These are phyloP conservation scores for Deladenus siricidicola DNA, from an alignment of 2,888 invertebrate genomes.

Conservation along the genomic window DNA sequence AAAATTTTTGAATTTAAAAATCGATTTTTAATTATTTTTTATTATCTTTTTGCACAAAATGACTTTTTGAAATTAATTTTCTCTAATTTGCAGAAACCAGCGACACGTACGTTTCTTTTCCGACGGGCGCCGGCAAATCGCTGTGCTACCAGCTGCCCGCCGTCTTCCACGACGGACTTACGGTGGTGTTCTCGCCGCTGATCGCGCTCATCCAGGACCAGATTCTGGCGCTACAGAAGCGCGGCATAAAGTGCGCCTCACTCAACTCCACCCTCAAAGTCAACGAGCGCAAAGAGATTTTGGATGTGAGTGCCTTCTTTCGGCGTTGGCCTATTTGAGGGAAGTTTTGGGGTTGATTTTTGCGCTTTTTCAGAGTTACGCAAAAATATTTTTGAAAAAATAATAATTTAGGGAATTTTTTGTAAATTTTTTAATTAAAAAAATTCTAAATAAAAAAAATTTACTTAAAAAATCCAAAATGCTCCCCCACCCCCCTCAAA, in stretches of 20 bases:
- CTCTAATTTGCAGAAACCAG: constrained; percentile 57
- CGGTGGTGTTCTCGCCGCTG: constrained; percentile 88
- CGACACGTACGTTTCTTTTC: constrained; percentile 94
- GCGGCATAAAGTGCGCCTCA: constrained; percentile 75
- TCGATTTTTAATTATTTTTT: not conserved
- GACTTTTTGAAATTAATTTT: not conserved
- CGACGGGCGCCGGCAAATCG: constrained; percentile 91
- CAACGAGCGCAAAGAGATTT: constrained; percentile 69
- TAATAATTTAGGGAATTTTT: too few relatives aligned
- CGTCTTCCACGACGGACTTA: constrained; percentile 67
- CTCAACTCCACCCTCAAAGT: constrained; percentile 81
- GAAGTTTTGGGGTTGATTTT: too few relatives aligned
- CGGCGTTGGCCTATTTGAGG: too few relatives aligned
- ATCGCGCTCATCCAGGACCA: constrained; percentile 91
- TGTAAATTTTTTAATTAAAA: too few relatives aligned
- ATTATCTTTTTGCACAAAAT: not conserved
- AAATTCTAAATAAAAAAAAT: too few relatives aligned
- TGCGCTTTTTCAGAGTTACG: not conserved
- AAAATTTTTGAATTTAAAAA: too few relatives aligned
- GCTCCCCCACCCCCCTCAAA: too few relatives aligned
- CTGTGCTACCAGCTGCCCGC: constrained; percentile 90
- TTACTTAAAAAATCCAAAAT: too few relatives aligned
- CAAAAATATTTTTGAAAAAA: not conserved
- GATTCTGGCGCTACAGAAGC: constrained; percentile 71
- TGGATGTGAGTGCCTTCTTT: constrained; percentile 55